phyloP scores from a whole-genome alignment of 1,140 invertebrate species.

The Heliconius congener region DNA sequence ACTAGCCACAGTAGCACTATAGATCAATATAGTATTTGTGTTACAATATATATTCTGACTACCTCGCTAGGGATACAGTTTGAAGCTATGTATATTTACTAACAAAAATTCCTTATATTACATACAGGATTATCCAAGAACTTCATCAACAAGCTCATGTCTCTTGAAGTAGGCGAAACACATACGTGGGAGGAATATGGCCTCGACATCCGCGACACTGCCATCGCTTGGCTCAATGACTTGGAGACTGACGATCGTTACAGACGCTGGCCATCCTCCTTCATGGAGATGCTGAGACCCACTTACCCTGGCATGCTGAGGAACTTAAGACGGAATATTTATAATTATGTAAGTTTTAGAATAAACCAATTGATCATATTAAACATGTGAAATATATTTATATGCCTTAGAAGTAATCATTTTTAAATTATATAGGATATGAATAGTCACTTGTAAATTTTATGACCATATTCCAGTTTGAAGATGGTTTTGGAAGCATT shows the following conservation, averaged over 20 bases:
- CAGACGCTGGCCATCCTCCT: slow-evolving; percentile 91
- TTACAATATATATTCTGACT: too few relatives aligned
- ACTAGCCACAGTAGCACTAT: too few relatives aligned
- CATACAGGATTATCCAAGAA: slow-evolving; percentile 75
- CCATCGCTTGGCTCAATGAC: slow-evolving; percentile 97
- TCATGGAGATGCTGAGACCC: slow-evolving; percentile 95
- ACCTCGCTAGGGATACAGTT: too few relatives aligned
- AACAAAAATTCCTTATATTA: not conserved
- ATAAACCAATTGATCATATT: too few relatives aligned
- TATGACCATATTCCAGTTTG: too few relatives aligned
- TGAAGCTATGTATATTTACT: too few relatives aligned
- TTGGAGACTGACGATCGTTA: slow-evolving; percentile 95
- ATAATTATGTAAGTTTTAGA: slow-evolving; percentile 67
- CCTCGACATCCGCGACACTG: slow-evolving; percentile 95
- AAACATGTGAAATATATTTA: too few relatives aligned
- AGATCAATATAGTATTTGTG: too few relatives aligned
- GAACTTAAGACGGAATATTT: slow-evolving; percentile 96
- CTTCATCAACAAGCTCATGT: slow-evolving; percentile 83
- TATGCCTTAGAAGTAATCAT: too few relatives aligned
- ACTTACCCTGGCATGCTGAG: slow-evolving; percentile 98
- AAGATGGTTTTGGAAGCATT: too few relatives aligned
- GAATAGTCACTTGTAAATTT: too few relatives aligned
- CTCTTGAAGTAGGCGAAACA: slow-evolving; percentile 87
- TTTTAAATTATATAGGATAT: too few relatives aligned
- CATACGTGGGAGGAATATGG: slow-evolving; percentile 89